Evolutionary conservation across 2,888 invertebrate species (phyloP), one percentile per base, ranked within the genome.

Genomic region (Lacanobia wlatinum): DNA sequence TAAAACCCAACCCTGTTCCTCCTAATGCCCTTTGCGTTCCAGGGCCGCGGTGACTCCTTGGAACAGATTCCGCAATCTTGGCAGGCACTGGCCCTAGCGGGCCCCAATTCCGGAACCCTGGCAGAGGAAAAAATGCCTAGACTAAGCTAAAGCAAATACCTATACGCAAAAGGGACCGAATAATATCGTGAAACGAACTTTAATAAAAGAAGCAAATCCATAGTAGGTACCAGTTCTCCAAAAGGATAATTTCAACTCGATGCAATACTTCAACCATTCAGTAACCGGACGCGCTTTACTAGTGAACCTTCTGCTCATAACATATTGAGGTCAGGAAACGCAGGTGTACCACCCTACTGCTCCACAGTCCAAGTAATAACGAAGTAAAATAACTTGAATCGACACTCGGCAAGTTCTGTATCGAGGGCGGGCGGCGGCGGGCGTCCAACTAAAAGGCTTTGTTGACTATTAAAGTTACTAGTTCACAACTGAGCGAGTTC

Each of bases 371-470:
- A 79, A 84, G 63, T 82, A 75, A 74, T 82, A 83, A 71, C 72
- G 46, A 79, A 74, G 73, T 76, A 55, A 80, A 76, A 68, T 67
- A 78, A 85, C 78, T 80, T 76, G 60, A 70, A 84, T 72, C 76
- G 76, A 67, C 79, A 60, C 55, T 83, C 52, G 12, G 43, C 50
- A 83, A 82, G 69, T 83, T 80, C 12, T 10, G 56, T 52, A 74
- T 66, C 68, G 72, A 64, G 60, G 53, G 71, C 55, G 56, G n/a
- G 70, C 48, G 60, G n/a, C 52, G 52, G 73, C 58, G 52, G 21
- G 63, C 48, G 59, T 53, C 48, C 60, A 56, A 62, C 68, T 77
- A 62, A 68, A 59, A 70, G 61, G 65, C 70, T 68, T 74, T 73
- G 76, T 66, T 69, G 72, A 76, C 72, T 70, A 65, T 82, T 72